Percentiles rank a stretch among this genome's conserved stretches.
Evolutionary conservation across 1,140 invertebrate species (phyloP).

Genomic region (Luehdorfia chinensis): DNA sequence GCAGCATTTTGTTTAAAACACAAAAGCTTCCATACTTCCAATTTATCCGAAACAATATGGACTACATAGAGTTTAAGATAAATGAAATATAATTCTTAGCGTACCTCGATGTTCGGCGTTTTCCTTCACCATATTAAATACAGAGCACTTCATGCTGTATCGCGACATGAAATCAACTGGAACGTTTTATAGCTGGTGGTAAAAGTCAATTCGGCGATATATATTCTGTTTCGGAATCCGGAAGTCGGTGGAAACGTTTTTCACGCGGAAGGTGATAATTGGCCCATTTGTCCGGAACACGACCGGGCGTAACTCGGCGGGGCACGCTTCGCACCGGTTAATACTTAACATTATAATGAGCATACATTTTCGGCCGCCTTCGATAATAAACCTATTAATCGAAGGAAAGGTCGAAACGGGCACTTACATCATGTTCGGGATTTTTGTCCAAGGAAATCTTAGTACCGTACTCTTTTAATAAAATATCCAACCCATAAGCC

Average conservation of each 20-base stretch:
- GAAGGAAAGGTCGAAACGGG: neutral
- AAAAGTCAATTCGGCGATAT: constrained; percentile 6
- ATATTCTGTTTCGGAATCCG: neutral
- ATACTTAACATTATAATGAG: constrained; percentile 14
- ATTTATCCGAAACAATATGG: too few relatives aligned
- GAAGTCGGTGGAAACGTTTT: constrained; percentile 6
- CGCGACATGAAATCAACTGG: constrained; percentile 7
- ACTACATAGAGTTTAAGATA: too few relatives aligned
- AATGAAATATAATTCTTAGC: too few relatives aligned
- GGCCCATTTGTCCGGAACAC: constrained; percentile 15
- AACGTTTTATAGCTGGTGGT: neutral
- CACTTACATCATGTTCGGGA: too few relatives aligned
- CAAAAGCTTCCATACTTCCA: too few relatives aligned
- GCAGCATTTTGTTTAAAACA: too few relatives aligned
- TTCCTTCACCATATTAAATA: too few relatives aligned
- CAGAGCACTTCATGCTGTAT: too few relatives aligned
- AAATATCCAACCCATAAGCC: too few relatives aligned
- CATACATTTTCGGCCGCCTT: neutral
- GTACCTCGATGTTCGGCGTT: too few relatives aligned
- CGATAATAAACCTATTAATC: constrained; percentile 3
- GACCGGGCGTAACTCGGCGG: constrained; percentile 6
- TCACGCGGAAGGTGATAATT: constrained; percentile 12
- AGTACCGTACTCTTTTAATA: too few relatives aligned
- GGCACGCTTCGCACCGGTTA: constrained; percentile 6
- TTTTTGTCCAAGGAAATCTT: too few relatives aligned